These are phyloP conservation scores for Procavia capensis DNA, from an alignment of 2,113 vertebrate genomes.

Conservation along the genomic window DNA sequence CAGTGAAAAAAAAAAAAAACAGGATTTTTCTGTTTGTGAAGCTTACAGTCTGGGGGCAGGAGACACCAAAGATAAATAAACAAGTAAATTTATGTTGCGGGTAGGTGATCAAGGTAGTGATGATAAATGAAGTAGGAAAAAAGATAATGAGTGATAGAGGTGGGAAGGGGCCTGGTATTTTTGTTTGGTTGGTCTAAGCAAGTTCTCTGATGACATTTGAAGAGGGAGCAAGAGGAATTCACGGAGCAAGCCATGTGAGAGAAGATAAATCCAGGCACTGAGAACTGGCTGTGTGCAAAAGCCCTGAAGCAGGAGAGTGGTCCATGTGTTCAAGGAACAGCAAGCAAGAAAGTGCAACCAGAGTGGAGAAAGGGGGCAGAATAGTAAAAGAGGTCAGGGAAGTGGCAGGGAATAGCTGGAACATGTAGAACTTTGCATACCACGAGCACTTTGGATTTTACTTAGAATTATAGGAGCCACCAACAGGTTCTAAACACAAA, in stretches of 20 bases:
- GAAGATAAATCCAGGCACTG: not conserved
- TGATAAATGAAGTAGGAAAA: not conserved
- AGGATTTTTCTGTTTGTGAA: not conserved
- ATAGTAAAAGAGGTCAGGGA: not conserved
- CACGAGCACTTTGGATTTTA: not conserved
- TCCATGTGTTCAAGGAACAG: not conserved
- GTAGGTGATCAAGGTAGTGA: not conserved
- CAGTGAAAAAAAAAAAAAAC: slow-evolving; percentile 32
- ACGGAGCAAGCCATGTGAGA: not conserved
- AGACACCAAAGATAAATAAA: not conserved
- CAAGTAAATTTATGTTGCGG: not conserved
- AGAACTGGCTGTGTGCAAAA: not conserved
- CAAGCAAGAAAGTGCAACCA: not conserved
- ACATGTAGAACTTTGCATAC: not conserved
- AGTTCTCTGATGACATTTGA: slow-evolving; percentile 1
- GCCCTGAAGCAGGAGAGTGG: not conserved
- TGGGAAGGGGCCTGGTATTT: not conserved
- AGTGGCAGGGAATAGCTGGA: not conserved
- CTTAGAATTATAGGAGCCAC: not conserved
- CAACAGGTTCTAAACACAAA: not conserved
- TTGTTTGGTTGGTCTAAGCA: not conserved
- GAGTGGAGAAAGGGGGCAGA: not conserved
- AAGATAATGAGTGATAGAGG: not conserved
- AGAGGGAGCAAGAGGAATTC: not conserved
- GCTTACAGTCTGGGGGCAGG: not conserved